Percentiles rank a stretch among this genome's conserved stretches.
Conservation (phyloP, 2,113 vertebrate species). For the Lycaon pictus region DNA sequence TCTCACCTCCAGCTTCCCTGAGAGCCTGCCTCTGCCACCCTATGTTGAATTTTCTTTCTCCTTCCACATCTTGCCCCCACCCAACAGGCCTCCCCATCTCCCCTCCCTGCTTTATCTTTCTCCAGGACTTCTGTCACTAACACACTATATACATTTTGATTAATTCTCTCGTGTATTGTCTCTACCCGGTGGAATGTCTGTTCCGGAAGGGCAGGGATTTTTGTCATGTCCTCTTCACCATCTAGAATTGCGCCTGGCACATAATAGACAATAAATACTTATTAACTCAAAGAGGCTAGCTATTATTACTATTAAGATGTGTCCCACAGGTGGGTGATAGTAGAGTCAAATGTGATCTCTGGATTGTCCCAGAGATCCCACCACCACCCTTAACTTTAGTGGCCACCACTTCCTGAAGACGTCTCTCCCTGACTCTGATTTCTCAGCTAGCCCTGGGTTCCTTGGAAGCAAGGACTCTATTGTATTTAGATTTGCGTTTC, state of each 20-base stretch:
- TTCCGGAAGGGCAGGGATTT: not conserved
- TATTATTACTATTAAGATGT: not conserved
- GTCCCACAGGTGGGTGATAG: not conserved
- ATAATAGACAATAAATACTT: not conserved
- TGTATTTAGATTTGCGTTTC: rapidly evolving
- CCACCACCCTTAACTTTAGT: not conserved
- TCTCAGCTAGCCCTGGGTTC: not conserved
- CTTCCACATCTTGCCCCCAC: not conserved
- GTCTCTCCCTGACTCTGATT: not conserved
- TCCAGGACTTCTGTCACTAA: not conserved
- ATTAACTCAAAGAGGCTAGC: not conserved
- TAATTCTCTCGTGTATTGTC: not conserved
- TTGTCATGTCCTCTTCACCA: not conserved
- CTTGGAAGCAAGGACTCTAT: not conserved
- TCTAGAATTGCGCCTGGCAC: not conserved
- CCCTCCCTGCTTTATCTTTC: not conserved
- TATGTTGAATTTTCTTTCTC: not conserved
- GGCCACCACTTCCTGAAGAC: not conserved
- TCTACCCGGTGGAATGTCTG: not conserved
- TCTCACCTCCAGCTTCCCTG: not conserved
- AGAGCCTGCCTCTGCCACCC: not conserved
- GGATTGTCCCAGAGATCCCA: not conserved
- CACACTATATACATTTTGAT: not conserved
- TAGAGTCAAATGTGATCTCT: not conserved
- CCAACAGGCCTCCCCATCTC: not conserved